Evolutionary conservation across 1,140 invertebrate genomes (phyloP).

Genomic region (Drosophila melanogaster): DNA sequence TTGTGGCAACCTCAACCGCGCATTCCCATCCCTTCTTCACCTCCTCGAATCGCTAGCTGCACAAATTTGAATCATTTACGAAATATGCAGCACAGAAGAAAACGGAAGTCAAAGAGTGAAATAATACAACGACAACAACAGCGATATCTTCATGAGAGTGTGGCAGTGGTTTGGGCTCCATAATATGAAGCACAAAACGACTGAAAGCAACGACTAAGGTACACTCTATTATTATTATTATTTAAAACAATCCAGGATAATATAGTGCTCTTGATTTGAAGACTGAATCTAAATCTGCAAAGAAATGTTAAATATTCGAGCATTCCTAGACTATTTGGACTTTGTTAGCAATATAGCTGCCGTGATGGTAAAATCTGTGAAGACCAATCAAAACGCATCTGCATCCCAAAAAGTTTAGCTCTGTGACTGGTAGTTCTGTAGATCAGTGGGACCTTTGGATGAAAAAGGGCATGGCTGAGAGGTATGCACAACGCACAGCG

Average conservation of each 20-base stretch:
- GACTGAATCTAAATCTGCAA: too few relatives aligned
- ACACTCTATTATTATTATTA: too few relatives aligned
- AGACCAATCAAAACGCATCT: neutral
- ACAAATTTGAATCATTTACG: conserved; percentile 76
- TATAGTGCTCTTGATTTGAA: too few relatives aligned
- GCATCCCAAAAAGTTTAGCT: conserved; percentile 14
- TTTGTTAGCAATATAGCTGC: neutral
- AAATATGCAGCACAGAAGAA: conserved; percentile 66
- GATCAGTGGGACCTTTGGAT: conserved; percentile 3
- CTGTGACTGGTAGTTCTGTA: neutral
- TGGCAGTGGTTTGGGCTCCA: conserved; percentile 1
- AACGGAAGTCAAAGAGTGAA: conserved; percentile 70
- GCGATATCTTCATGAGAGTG: conserved; percentile 25
- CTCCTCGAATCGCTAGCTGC: conserved; percentile 15
- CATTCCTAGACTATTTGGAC: too few relatives aligned
- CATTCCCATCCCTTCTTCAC: neutral
- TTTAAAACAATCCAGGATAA: too few relatives aligned
- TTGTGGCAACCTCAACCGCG: conserved; percentile 14
- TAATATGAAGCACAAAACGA: neutral
- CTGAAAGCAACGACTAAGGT: neutral
- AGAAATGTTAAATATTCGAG: too few relatives aligned
- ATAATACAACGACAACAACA: conserved; percentile 57
- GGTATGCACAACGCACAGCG: conserved; percentile 35
- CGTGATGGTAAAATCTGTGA: neutral
- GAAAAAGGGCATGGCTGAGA: conserved; percentile 17